Base-by-base conservation (phyloP, 1,140 invertebrate genomes). In the Dendrolimus kikuchii region DNA sequence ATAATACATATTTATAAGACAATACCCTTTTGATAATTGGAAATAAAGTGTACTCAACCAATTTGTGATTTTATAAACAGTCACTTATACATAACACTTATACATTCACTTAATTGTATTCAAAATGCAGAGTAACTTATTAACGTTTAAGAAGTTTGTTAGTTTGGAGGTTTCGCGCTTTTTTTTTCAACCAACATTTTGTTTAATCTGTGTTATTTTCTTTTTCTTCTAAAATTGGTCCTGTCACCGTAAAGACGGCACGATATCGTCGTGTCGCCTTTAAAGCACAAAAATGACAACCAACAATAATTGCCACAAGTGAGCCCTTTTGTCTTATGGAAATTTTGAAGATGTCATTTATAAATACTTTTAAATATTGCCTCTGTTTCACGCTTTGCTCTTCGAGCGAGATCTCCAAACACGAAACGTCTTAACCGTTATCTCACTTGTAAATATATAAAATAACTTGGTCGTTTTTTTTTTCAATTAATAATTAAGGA, bases 261-360 rank as follows among this genome's bases (percentile, higher is more conserved):
- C 53, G 45, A 3, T 23, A 68, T 66, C 40, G 43, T 36, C 44
- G 41, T 44, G 68, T 74, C 51, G 40, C 50, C 46, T 39, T 40
- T 46, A 58, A 56, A 66, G 65, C 54, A 56, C 7, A 36, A 73
- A 69, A 75, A 74, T 74, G 49, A 71, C 78, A 71, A 75, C 71
- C 59, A 10, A 59, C 57, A 49, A 52, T 46, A 56, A 59, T 62
- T 71, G 60, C 54, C 64, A 66, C 59, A 75, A 74, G 66, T 77
- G 78, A 81, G 78, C 78, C 81, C 81, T 64, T 50, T 64, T 49
- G n/a, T 52, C 64, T 58, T 61, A 62, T 51, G 47, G 62, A 63
- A 71, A 62, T 52, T 50, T 36, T 57, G 55, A 55, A 57, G 53
- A 67, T 72, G 72, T 79, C 68, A 63, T 72, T 69, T 68, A 60